Evolutionary conservation across 2,888 invertebrate species (phyloP), one percentile per base, ranked within the genome.

Genomic region (Deroplatys truncata): DNA sequence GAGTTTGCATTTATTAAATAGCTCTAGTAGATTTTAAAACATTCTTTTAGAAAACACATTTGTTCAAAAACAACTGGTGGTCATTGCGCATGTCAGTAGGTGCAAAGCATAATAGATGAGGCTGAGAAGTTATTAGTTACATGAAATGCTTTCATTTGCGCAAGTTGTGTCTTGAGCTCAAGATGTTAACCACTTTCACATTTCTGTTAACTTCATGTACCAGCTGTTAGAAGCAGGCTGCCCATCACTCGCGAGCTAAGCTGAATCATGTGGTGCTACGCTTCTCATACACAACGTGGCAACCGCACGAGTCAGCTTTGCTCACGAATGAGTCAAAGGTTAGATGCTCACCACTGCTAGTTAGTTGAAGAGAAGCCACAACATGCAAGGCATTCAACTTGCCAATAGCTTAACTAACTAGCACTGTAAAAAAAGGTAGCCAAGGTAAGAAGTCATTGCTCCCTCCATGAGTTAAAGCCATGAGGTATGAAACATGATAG

Each of bases 181-280:
- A 43, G 43, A 43, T 43, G 13, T 43, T 35, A 35, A 43, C 13
- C 25, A 25, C 20, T 72, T 72, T 9, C 56, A 72, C 56, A 20
- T 20, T 72, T 72, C 56, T 72, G 56, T 72, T 72, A 72, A 20
- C 56, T 72, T 20, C 4, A 72, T 72, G 56, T 56, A 87, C 35
- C 87, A 87, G 87, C 28, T 82, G 87, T 87, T 87, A 86, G 82
- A 35, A 84, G 35, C 28, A 56, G 56, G 56, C 43, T 72, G 56
- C 56, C 56, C 56, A 72, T 72, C 56, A 72, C 28, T 85, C 83
- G 29, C 93, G 93, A 94, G 93, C 93, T 94, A 95, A 96, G 96
- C 96, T 95, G 95, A 96, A 96, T 96, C 95, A 95, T 95, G 95
- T 95, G 96, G 96, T 96, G 96, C 95, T 96, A 96, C 95, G 95